Base-by-base conservation (phyloP, 2,888 invertebrate genomes). In the Polymixis lichenea region DNA sequence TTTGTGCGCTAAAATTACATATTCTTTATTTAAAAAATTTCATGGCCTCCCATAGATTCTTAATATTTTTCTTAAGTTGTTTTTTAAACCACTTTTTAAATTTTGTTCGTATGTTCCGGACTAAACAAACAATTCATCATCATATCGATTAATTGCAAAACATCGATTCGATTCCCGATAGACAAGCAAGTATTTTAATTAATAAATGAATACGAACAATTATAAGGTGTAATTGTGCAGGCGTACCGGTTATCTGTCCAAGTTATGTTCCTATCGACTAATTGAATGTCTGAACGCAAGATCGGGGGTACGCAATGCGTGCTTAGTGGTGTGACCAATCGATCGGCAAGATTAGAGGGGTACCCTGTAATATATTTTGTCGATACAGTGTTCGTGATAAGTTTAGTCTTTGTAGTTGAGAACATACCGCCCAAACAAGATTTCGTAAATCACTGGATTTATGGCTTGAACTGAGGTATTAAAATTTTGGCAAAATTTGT, bases 131-230 rank as follows among this genome's bases (percentile, higher is more conserved):
- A 68, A 83, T 78, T 67, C 58, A 83, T 78, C 60, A 86, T 25
- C 32, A 22, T 56, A 75, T 72, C 62, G 58, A 75, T 75, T 72
- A 79, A 79, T 84, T 72, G 58, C 56, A 46, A 71, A 83, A 71
- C 55, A 79, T 64, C 61, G 81, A 86, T 84, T 86, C 80, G 58
- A 80, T 84, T 75, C 72, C 80, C 87, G 87, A 84, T 84, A 86
- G 69, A 83, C 87, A 55, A 43, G 64, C 61, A 86, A 87, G 80
- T 82, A 86, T 86, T 87, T 86, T 84, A 87, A 87, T 89, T 85
- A 87, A 72, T 82, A 78, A 83, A 82, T 80, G 83, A 88, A 87
- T 86, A 82, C 75, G 81, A 85, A 87, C 85, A 87, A 90, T 90
- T 90, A 89, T 84, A 86, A 75, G 86, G 78, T 82, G 78, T 86